Evolutionary conservation across 2,888 invertebrate genomes (phyloP), one percentile per base, ranked within the genome.

Genomic region (Aspidapion aeneum): DNA sequence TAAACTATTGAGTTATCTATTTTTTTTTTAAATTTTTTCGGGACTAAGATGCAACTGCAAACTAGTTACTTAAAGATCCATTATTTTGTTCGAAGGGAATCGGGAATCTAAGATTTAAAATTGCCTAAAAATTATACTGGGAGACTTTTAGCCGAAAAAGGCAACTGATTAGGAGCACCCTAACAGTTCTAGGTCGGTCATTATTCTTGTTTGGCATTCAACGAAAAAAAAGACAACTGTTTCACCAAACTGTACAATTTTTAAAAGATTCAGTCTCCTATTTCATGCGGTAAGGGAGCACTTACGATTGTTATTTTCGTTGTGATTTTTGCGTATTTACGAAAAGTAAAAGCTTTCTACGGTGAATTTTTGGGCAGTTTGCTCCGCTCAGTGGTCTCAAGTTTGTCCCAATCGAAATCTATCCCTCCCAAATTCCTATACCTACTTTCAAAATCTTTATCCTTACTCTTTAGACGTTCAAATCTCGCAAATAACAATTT

Each of bases 191-290:
- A 99, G 84, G 83, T 99, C 96, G 17, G 98, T 94, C 74, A 99
- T 80, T 98, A 99, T 99, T 71, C 98, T 86, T 1, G 98, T 98
- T 82, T 98, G 98, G 66, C 99, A n/a, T n/a, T n/a, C n/a, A n/a
- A n/a, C n/a, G n/a, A n/a, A n/a, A n/a, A n/a, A n/a, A n/a, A n/a
- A n/a, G n/a, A n/a, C n/a, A n/a, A n/a, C n/a, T n/a, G n/a, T n/a
- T n/a, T n/a, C n/a, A n/a, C n/a, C n/a, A n/a, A n/a, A n/a, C n/a
- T n/a, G n/a, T n/a, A n/a, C n/a, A n/a, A n/a, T n/a, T n/a, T n/a
- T n/a, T n/a, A n/a, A n/a, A n/a, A n/a, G n/a, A n/a, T n/a, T n/a
- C n/a, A n/a, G n/a, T n/a, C n/a, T n/a, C n/a, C n/a, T n/a, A n/a
- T n/a, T n/a, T n/a, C n/a, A n/a, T n/a, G n/a, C n/a, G n/a, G n/a